Evolutionary conservation across 2,888 invertebrate species (phyloP).

Genomic region (Plebejus argus): DNA sequence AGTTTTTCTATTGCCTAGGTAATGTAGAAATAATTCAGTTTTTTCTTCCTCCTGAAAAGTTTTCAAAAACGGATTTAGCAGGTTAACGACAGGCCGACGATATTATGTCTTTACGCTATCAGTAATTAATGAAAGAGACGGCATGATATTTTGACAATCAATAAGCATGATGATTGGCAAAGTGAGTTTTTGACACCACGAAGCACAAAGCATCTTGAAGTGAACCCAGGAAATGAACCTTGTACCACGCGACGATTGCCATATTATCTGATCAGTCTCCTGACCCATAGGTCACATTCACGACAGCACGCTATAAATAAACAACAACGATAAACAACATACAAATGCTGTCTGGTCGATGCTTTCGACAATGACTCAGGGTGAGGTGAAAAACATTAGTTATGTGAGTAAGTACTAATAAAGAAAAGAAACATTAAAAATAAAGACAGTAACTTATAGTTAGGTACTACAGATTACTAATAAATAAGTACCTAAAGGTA

Average conservation of each 20-base stretch:
- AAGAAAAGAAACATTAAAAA: too few relatives aligned
- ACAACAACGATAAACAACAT: neutral
- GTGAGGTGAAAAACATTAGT: too few relatives aligned
- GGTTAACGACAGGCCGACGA: too few relatives aligned
- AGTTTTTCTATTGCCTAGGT: too few relatives aligned
- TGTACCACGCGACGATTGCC: neutral
- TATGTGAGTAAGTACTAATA: too few relatives aligned
- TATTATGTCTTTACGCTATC: neutral
- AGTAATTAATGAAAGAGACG: neutral
- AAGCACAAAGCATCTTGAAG: neutral
- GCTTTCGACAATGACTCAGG: constrained; percentile 2
- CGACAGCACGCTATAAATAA: neutral
- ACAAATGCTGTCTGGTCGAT: neutral
- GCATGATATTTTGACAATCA: neutral
- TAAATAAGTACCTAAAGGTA: too few relatives aligned
- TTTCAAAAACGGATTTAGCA: too few relatives aligned
- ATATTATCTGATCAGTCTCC: constrained; percentile 3
- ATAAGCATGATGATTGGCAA: neutral
- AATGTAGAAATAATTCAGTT: too few relatives aligned
- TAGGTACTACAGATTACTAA: too few relatives aligned
- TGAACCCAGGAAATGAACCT: neutral
- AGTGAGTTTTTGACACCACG: neutral
- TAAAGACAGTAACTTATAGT: too few relatives aligned
- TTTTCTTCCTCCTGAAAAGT: too few relatives aligned
- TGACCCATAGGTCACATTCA: neutral